Base-by-base conservation (phyloP, 1,140 invertebrate species). In the Papilio dardanus region DNA sequence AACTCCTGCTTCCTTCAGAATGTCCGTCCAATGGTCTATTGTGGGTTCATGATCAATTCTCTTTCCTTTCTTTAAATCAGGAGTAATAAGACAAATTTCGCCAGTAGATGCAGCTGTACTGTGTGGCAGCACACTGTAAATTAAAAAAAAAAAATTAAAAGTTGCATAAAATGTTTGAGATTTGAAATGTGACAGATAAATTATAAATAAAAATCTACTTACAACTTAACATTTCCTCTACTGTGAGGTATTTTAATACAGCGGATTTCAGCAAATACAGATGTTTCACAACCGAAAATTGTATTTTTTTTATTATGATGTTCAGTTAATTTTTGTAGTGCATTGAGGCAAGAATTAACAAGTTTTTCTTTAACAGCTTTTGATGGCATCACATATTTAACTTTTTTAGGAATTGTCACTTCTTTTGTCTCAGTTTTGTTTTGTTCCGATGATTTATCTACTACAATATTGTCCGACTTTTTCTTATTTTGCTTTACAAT, bases 41-140 rank as follows among this genome's bases (percentile, higher is more conserved):
- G 95, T 95, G 75, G 94, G 93, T 74, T 96, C 95, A 85, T 94
- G 94, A 80, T 95, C 94, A 76, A 91, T 89, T 84, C 94, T 94
- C 21, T 82, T 86, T 19, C 94, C 92, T 77, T 94, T 94, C 76
- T 93, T 92, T 46, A 94, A 79, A 83, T 95, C 94, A 37, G 93
- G 88, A 69, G 94, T 94, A 37, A 95, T 93, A 21, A 95, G 84
- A 77, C 94, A 95, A 19, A 96, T 83, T 78, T 95, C 95, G 74
- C 94, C 86, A 62, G 85, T 86, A 58, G 89, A 86, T 58, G 87
- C 81, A 66, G 84, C 78, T 42, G 91, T 93, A 77, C 86, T 88
- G 68, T 93, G 83, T 40, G 91, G 91, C 62, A 93, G 66, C 6
- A 88, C 71, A 86, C 91, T 93, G 76, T 21, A 90, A 87, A 42